Conservation (phyloP, 2,113 vertebrate species). For the Fulica atra region DNA sequence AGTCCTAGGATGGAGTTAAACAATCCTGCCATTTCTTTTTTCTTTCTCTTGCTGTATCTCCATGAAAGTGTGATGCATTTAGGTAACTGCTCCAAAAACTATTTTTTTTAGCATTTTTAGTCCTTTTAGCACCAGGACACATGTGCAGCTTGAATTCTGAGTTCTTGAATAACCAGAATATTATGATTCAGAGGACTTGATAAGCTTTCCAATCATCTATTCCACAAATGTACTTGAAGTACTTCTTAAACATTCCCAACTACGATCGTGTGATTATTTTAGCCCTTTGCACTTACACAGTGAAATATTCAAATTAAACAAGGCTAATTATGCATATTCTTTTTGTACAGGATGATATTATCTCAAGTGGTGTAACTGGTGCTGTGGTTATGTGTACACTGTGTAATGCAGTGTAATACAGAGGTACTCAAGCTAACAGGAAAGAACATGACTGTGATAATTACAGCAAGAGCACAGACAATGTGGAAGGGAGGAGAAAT, state of each 20-base stretch:
- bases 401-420: not conserved
- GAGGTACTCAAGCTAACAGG: not conserved
- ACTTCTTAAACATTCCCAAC: slow-evolving; percentile 1
- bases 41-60: not conserved
- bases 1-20: not conserved
- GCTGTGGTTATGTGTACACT: not conserved
- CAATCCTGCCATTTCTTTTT: not conserved
- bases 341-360: not conserved
- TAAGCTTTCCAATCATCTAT: not conserved
- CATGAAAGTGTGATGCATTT: not conserved
- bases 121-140: not conserved
- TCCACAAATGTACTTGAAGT: not conserved
- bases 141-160: not conserved
- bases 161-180: not conserved
- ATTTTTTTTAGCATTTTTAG: too few relatives aligned
- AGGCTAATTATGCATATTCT: slow-evolving; percentile 8
- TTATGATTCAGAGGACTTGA: not conserved
- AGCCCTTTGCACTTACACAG: slow-evolving; percentile 22
- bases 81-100: not conserved
- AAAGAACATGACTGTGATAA: not conserved
- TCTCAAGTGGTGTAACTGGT: slow-evolving; percentile 30
- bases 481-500: not conserved
- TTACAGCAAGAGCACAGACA: not conserved
- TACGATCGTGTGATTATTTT: not conserved
- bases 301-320: slow-evolving; percentile 22